Conservation (phyloP, 2,797 vertebrate species). For the Tauraco hartlaubi region DNA sequence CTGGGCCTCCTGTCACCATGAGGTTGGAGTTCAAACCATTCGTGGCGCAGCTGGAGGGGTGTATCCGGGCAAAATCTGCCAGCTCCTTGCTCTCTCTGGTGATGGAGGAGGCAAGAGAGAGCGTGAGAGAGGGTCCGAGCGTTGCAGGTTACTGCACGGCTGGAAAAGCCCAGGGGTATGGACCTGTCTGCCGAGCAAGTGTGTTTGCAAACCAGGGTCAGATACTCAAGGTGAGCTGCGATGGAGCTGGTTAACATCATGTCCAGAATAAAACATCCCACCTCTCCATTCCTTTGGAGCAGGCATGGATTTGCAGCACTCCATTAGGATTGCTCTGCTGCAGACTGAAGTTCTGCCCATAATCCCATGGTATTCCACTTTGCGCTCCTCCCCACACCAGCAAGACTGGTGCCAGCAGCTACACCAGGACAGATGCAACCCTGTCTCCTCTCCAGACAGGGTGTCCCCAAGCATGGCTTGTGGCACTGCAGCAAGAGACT, state of each 20-base stretch:
- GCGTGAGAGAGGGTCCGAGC: background rate
- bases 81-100: conserved; percentile 95
- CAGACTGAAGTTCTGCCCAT: background rate
- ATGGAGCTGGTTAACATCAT: background rate
- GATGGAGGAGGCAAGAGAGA: background rate
- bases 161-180: background rate
- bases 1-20: conserved; percentile 94
- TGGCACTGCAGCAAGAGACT: background rate
- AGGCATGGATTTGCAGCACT: background rate
- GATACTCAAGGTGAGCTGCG: background rate
- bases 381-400: background rate
- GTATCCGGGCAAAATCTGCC: conserved; percentile 91
- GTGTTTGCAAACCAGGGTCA: background rate
- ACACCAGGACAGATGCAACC: background rate
- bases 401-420: background rate
- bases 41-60: conserved; percentile 84
- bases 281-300: background rate
- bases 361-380: background rate
- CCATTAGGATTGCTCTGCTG: background rate
- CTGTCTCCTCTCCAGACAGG: background rate
- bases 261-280: background rate
- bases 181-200: rapidly evolving
- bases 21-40: conserved; percentile 91
- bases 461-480: background rate
- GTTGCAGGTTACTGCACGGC: rapidly evolving